Percentiles rank a stretch among this genome's conserved stretches.
These are phyloP conservation scores for Lasius platythorax DNA, from an alignment of 2,888 invertebrate genomes.

Conservation along the genomic window DNA sequence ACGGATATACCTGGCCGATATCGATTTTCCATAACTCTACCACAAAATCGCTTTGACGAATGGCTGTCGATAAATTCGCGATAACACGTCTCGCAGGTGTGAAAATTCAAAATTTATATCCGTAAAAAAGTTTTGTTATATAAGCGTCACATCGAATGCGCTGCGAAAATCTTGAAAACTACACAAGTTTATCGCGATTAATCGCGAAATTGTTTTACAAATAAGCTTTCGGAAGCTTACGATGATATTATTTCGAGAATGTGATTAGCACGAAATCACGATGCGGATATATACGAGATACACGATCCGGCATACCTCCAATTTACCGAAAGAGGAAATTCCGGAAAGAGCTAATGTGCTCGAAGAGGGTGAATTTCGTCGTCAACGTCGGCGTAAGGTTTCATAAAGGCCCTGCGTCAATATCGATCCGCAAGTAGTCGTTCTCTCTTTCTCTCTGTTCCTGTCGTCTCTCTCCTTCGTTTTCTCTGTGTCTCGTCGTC, in stretches of 20 bases:
- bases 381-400: slow-evolving; percentile 65
- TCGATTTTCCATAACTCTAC: slow-evolving; percentile 45
- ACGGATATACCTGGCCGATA: slow-evolving; percentile 13
- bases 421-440: slow-evolving; percentile 65
- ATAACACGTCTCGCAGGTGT: slow-evolving; percentile 14
- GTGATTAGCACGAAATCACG: slow-evolving; percentile 11
- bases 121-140: background rate
- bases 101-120: slow-evolving; percentile 25
- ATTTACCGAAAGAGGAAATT: slow-evolving; percentile 2
- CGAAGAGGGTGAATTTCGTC: slow-evolving; percentile 62
- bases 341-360: slow-evolving; percentile 17
- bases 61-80: slow-evolving; percentile 27
- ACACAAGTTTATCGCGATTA: background rate
- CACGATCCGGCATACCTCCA: background rate
- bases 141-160: background rate
- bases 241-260: background rate
- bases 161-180: background rate
- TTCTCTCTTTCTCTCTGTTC: slow-evolving; percentile 47
- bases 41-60: slow-evolving; percentile 52
- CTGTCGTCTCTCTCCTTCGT: slow-evolving; percentile 38
- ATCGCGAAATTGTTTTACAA: background rate
- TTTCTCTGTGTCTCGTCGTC: slow-evolving; percentile 39
- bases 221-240: background rate
- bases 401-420: slow-evolving; percentile 68
- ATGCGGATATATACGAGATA: background rate